Conservation (phyloP, 2,888 invertebrate species). For the Philonicus albiceps region DNA sequence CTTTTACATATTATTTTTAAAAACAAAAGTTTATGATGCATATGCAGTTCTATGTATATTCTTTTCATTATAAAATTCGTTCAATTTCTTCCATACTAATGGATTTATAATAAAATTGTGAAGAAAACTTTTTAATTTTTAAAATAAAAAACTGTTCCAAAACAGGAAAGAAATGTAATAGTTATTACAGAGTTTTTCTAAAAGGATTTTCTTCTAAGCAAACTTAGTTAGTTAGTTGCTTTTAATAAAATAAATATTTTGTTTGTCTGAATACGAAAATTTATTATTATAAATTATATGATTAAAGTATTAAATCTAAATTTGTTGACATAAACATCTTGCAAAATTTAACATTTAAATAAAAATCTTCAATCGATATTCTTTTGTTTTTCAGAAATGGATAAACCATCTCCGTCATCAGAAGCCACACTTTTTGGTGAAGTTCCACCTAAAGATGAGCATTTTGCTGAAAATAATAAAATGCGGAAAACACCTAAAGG, state of each 20-base stretch:
- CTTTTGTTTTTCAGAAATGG: constrained; percentile 38
- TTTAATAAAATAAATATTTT: no score
- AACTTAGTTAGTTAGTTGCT: no score
- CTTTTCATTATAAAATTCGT: neutral
- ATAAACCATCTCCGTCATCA: constrained; percentile 19
- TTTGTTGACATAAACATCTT: neutral
- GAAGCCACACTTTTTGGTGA: constrained; percentile 44
- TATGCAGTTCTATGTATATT: neutral
- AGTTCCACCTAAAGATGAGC: constrained; percentile 25
- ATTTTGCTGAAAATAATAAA: neutral
- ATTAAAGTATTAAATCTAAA: neutral
- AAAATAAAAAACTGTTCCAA: neutral
- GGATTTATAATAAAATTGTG: neutral
- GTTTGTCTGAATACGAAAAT: no score
- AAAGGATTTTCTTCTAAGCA: no score
- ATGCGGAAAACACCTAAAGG: neutral
- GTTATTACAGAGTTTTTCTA: no score
- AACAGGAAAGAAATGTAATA: no score
- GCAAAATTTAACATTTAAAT: neutral
- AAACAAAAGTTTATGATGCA: neutral
- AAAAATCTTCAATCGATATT: neutral
- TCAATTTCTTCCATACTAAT: neutral
- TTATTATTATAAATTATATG: no score
- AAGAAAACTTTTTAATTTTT: neutral
- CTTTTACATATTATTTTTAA: neutral